Percentiles rank a stretch among this genome's conserved stretches.
phyloP scores from a whole-genome alignment of 2,888 invertebrate species.

The Masnerella sp. region DNA sequence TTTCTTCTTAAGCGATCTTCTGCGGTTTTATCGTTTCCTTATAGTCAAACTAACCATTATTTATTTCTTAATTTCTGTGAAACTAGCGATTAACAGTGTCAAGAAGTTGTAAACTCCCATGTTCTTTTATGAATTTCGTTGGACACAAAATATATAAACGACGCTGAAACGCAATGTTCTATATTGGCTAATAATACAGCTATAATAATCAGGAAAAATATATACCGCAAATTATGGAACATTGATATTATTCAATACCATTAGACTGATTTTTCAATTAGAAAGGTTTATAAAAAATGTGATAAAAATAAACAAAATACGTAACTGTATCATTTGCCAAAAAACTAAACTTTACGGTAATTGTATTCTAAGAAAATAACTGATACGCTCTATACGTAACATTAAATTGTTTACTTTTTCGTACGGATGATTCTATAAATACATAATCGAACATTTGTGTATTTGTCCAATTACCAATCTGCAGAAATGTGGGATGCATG shows the following conservation, averaged over 20 bases:
- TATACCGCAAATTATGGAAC: no score
- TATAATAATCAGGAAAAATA: conserved; percentile 1
- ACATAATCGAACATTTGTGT: conserved; percentile 6
- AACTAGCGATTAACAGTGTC: conserved; percentile 45
- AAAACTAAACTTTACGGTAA: conserved; percentile 10
- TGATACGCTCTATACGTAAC: conserved; percentile 21
- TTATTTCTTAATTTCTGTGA: conserved; percentile 40
- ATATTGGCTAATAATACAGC: conserved; percentile 35
- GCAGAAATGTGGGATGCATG: conserved; percentile 4
- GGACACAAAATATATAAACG: no score
- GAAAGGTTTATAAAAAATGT: no score
- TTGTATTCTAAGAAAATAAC: conserved; percentile 18
- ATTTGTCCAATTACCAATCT: conserved; percentile 1
- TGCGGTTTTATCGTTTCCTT: conserved; percentile 20
- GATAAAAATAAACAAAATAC: no score
- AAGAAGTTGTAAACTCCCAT: conserved; percentile 26
- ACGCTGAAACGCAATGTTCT: no score
- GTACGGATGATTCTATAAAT: no score
- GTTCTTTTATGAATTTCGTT: no score
- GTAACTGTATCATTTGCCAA: conserved; percentile 39
- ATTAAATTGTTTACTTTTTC: conserved; percentile 12
- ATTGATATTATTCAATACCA: no score
- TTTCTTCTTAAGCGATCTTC: conserved; percentile 51
- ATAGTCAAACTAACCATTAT: conserved; percentile 56
- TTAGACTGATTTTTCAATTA: no score